Evolutionary conservation across 1,140 invertebrate species (phyloP).

Genomic region (Papilio polytes): DNA sequence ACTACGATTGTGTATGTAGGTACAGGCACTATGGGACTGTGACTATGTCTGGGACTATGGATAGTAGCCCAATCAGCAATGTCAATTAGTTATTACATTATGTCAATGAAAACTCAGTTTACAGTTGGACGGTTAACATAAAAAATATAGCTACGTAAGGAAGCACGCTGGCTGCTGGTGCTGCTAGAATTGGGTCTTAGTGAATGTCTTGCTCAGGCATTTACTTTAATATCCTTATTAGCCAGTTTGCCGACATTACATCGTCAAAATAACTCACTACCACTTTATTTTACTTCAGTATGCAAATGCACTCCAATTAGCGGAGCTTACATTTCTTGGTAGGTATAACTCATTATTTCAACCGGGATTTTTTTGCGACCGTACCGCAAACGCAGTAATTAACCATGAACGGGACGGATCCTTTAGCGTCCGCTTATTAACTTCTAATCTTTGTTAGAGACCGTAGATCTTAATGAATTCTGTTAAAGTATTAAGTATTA

Average conservation of each 20-base stretch:
- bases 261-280: constrained; percentile 75
- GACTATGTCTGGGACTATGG: neutral
- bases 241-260: constrained; percentile 55
- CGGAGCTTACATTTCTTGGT: constrained; percentile 73
- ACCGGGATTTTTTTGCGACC: constrained; percentile 72
- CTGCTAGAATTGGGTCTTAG: neutral
- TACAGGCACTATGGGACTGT: too few species aligned
- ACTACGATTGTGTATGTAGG: too few species aligned
- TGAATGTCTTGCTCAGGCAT: constrained; percentile 25
- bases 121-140: neutral
- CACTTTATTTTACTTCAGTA: constrained; percentile 78
- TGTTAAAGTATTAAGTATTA: constrained; percentile 81
- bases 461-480: constrained; percentile 78
- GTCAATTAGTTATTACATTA: neutral
- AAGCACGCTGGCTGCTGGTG: neutral
- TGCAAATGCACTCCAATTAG: constrained; percentile 82
- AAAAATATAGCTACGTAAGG: neutral
- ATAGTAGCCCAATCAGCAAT: neutral
- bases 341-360: constrained; percentile 80
- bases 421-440: constrained; percentile 78
- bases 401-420: constrained; percentile 75
- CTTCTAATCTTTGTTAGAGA: constrained; percentile 75
- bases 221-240: constrained; percentile 51
- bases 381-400: constrained; percentile 71
- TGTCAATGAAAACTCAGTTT: neutral